A percentile compares a stretch with the other conserved stretches of the same genome.
Evolutionary conservation across 2,113 vertebrate genomes (phyloP).

Genomic region (Rhynchopsitta pachyrhyncha): DNA sequence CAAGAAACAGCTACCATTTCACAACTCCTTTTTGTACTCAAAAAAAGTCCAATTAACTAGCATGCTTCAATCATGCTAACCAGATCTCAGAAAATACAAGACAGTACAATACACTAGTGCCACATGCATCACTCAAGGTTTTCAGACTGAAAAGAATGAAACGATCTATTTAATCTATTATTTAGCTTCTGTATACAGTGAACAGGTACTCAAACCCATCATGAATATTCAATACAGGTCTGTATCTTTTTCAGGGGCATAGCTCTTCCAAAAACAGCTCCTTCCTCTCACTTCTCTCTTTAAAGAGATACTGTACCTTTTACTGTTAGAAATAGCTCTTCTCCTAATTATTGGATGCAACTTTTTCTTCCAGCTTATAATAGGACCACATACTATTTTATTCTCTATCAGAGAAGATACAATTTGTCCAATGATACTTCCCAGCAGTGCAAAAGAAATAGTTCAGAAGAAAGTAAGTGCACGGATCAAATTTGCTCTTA

Average conservation of each 20-base stretch:
- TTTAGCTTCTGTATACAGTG: background rate
- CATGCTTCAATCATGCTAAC: background rate
- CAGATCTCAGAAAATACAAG: constrained; percentile 14
- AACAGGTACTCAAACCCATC: background rate
- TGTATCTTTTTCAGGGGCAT: background rate
- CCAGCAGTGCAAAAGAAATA: background rate
- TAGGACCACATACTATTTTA: background rate
- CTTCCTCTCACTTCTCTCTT: background rate
- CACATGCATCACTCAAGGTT: background rate
- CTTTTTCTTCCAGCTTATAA: background rate
- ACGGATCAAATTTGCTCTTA: background rate
- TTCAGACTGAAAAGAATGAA: background rate
- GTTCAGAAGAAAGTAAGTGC: background rate
- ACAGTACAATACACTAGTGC: background rate
- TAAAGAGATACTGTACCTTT: background rate
- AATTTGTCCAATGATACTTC: background rate
- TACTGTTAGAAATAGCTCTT: background rate
- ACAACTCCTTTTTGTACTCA: background rate
- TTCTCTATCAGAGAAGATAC: background rate
- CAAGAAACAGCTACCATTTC: background rate
- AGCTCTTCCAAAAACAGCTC: background rate
- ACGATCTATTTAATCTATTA: constrained; percentile 1
- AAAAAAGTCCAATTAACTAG: constrained; percentile 3
- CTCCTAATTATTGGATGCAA: background rate
- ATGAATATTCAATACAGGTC: background rate